Base-by-base conservation (phyloP, 2,113 vertebrate species). In the Sula dactylatra region DNA sequence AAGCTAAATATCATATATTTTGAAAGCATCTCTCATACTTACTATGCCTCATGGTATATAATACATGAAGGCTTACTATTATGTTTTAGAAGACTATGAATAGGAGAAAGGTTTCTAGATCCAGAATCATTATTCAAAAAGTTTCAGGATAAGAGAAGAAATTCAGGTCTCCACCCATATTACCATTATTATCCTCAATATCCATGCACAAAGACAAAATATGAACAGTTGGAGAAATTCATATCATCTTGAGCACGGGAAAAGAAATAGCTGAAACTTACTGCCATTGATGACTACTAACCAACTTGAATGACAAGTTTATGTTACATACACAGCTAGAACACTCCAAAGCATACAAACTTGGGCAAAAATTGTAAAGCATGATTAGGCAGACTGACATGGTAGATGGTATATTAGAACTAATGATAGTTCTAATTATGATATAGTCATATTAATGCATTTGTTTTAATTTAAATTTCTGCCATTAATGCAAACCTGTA, bases 301-400 rank as follows among this genome's bases (percentile, higher is more conserved):
- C 7, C 32, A 47, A 42, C 26, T 59, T 65, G 45, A 64, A 52
- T 49, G 16, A 64, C 27, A 71, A 49, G 11, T 42, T 32, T 29
- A 58, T 22, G 8, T n/a, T 76, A 24, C 9, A 5, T 40, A 45
- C 3, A 5, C 0, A 0, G 16, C 11, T 6, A 58, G 20, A 21
- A 42, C 19, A 79, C 12, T 80, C 20, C 19, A 44, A 81, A 81
- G 24, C 4, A 55, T 27, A 54, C 2, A 40, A 80, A 6, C 26
- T 16, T 19, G 56, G 24, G 20, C 31, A 86, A 74, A 91, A 93
- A 49, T 26, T 58, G 14, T 58, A 49, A 71, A 71, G 9, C 4
- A 24, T 78, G 42, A 32, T 80, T 61, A 89, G 13, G 17, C 21
- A 83, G 31, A n/a, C 13, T 49, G 42, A n/a, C 15, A 54, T 26